phyloP scores from a whole-genome alignment of 2,888 invertebrate species.

The Noctua janthina region DNA sequence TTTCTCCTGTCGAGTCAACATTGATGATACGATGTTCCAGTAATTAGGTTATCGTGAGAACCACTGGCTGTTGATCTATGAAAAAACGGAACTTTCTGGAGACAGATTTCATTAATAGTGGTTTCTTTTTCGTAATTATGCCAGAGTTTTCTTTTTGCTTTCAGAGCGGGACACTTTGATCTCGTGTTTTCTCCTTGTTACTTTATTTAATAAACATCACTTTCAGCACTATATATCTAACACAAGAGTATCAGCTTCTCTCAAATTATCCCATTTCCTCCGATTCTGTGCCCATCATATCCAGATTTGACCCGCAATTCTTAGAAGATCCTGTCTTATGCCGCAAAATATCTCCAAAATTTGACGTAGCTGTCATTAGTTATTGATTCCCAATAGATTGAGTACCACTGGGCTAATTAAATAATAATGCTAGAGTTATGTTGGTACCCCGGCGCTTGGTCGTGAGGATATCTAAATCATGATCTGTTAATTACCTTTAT shows the following conservation, averaged over 20 bases:
- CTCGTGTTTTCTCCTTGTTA: too few relatives aligned
- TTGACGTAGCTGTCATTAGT: neutral
- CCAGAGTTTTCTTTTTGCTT: neutral
- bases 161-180: neutral
- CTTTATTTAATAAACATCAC: too few relatives aligned
- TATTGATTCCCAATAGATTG: slow-evolving; percentile 30
- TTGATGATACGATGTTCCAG: too few relatives aligned
- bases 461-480: slow-evolving; percentile 69
- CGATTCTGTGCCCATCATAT: neutral
- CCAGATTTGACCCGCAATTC: neutral
- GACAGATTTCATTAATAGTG: neutral
- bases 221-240: neutral
- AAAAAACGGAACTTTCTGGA: neutral
- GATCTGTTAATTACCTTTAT: slow-evolving; percentile 69
- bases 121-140: neutral
- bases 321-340: neutral
- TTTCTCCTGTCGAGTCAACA: neutral
- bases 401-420: slow-evolving; percentile 46
- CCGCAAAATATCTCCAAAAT: neutral
- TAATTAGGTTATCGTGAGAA: neutral
- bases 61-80: neutral
- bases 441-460: slow-evolving; percentile 61
- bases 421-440: slow-evolving; percentile 56
- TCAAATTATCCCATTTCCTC: neutral
- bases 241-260: neutral